A percentile compares a stretch with the other conserved stretches of the same genome.
Evolutionary conservation across 2,888 invertebrate genomes (phyloP).

Genomic region (Andrena trimmerana): DNA sequence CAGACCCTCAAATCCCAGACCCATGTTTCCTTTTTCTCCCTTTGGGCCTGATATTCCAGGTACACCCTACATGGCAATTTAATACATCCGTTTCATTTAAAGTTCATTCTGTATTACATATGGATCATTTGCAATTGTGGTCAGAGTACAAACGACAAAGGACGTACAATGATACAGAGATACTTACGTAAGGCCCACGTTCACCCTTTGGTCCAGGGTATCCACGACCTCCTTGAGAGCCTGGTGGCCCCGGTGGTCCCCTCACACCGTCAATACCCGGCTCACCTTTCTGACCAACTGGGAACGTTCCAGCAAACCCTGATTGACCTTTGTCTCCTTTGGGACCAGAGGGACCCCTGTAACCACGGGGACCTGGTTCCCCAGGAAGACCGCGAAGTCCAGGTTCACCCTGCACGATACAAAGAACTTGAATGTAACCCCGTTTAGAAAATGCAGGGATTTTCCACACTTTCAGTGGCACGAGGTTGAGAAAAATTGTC

Average conservation of each 20-base stretch:
- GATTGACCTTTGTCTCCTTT: slow-evolving; percentile 94
- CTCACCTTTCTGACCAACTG: slow-evolving; percentile 95
- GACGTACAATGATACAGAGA: neutral
- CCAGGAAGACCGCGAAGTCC: slow-evolving; percentile 91
- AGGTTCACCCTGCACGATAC: slow-evolving; percentile 87
- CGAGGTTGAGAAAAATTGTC: too few relatives aligned
- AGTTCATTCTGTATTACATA: too few relatives aligned
- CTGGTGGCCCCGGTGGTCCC: slow-evolving; percentile 89
- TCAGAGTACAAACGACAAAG: neutral
- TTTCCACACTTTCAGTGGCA: neutral
- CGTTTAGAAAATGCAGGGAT: neutral
- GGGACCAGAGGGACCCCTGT: slow-evolving; percentile 88
- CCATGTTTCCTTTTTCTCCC: slow-evolving; percentile 89
- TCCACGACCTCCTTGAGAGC: slow-evolving; percentile 88
- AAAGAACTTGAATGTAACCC: neutral
- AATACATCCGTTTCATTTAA: neutral
- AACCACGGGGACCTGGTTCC: slow-evolving; percentile 91
- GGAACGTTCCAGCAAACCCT: slow-evolving; percentile 89
- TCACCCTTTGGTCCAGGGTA: slow-evolving; percentile 88
- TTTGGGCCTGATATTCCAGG: slow-evolving; percentile 90
- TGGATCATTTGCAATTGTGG: too few relatives aligned
- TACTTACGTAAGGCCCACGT: slow-evolving; percentile 87
- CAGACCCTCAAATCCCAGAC: slow-evolving; percentile 87
- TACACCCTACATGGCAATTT: slow-evolving; percentile 86
- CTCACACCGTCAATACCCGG: slow-evolving; percentile 91